Evolutionary conservation across 1,140 invertebrate species (phyloP).

Genomic region (Heterodera carotae): DNA sequence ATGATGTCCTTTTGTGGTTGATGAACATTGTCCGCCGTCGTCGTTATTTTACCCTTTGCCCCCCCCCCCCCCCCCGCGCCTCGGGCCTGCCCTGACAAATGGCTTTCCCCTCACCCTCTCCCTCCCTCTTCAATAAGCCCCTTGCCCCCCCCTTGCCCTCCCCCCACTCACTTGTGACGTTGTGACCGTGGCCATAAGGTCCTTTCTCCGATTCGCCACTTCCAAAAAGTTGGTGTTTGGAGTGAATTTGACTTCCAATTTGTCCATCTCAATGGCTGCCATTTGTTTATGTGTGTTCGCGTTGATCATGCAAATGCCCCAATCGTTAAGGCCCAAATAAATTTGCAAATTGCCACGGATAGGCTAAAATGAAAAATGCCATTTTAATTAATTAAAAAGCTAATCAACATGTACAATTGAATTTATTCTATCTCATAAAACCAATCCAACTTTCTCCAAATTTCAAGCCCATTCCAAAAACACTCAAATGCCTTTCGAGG

Average conservation of each 20-base stretch:
- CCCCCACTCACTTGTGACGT: conserved; percentile 34
- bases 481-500: background rate
- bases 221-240: conserved; percentile 43
- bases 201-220: conserved; percentile 30
- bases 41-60: too few relatives aligned
- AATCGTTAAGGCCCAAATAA: conserved; percentile 45
- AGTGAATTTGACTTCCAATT: conserved; percentile 44
- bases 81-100: too few relatives aligned
- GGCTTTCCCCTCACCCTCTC: background rate
- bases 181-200: conserved; percentile 43
- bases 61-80: too few relatives aligned
- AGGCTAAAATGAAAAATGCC: conserved; percentile 41
- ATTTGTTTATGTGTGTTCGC: conserved; percentile 45
- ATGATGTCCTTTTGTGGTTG: too few relatives aligned
- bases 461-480: conserved; percentile 12
- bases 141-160: too few relatives aligned
- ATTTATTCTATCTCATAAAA: background rate
- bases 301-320: conserved; percentile 44
- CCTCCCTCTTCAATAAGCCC: background rate
- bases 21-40: too few relatives aligned
- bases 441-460: conserved; percentile 14
- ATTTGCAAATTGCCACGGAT: conserved; percentile 41
- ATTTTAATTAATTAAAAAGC: too few relatives aligned
- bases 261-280: conserved; percentile 45
- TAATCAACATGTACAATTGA: background rate